These are phyloP conservation scores for Cettia cetti DNA, from an alignment of 2,113 vertebrate genomes.

Conservation along the genomic window DNA sequence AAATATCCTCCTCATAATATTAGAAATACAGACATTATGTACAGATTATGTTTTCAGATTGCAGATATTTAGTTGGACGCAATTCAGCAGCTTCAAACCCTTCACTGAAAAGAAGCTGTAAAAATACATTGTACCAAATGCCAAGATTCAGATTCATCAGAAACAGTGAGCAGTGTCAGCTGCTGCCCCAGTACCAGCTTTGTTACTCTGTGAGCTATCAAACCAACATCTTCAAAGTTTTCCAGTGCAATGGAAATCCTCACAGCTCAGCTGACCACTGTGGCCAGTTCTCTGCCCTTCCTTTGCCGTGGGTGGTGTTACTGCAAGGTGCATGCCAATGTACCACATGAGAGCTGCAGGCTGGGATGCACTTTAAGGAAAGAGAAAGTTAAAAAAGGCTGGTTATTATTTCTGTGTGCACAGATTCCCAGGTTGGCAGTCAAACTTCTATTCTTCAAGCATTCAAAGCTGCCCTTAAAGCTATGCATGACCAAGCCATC, in stretches of 20 bases:
- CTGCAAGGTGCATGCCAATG: background rate
- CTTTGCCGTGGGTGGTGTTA: background rate
- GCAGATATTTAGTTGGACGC: background rate
- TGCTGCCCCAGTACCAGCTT: background rate
- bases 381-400: background rate
- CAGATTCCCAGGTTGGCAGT: background rate
- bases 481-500: background rate
- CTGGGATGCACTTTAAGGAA: background rate
- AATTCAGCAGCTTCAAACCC: background rate
- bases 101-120: accelerated
- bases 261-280: background rate
- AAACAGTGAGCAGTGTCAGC: background rate
- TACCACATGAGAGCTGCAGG: background rate
- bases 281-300: background rate
- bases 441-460: background rate
- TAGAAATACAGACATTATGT: background rate
- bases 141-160: background rate
- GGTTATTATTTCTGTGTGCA: background rate
- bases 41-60: background rate
- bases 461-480: background rate
- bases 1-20: background rate
- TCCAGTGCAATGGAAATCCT: background rate
- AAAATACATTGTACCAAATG: background rate
- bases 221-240: background rate
- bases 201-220: background rate